Evolutionary conservation across 2,888 invertebrate genomes (phyloP), one percentile per base, ranked within the genome.

Genomic region (Ptilodon capucinus): DNA sequence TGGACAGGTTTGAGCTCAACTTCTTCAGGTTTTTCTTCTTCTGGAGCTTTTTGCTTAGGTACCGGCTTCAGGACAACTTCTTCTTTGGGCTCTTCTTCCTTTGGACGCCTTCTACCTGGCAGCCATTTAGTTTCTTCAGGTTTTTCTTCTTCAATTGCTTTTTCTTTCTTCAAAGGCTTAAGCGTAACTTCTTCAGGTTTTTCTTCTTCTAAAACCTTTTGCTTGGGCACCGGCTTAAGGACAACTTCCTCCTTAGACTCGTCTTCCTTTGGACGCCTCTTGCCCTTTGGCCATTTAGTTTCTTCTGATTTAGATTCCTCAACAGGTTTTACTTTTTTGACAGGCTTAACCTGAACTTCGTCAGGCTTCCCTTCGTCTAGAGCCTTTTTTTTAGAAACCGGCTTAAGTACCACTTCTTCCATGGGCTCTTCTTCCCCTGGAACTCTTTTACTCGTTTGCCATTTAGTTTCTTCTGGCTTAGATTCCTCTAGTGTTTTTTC

Each of bases 51-150:
- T 16, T 64, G 68, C 46, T 59, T 59, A 4, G 54, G 63, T 0
- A 55, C 41, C 46, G 57, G 71, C 53, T 45, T 52, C 0, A 60
- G 40, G 11, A 49, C 42, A 0, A 73, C 57, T 44, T 91, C 85
- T 57, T 85, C 28, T 9, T 11, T 84, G 0, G 74, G 61, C 51
- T 84, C 80, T 57, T 86, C 80, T 46, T 84, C 79, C 41, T 71
- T 76, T 9, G 51, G 47, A 23, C 56, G 59, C 38, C 68, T 71
- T 25, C 68, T 55, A 2, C 68, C 51, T 45, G 79, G 51, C 16
- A 84, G 84, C 48, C 9, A 28, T 28, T 28, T 28, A 11, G 4
- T 28, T 28, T 34, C 34, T 47, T 90, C 89, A 1, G 86, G 60
- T 3, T 63, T 58, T 0, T 84, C 74, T 39, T 46, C 46, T 36